Conservation (phyloP, 2,113 vertebrate species). For the Nannobrachium achirus region DNA sequence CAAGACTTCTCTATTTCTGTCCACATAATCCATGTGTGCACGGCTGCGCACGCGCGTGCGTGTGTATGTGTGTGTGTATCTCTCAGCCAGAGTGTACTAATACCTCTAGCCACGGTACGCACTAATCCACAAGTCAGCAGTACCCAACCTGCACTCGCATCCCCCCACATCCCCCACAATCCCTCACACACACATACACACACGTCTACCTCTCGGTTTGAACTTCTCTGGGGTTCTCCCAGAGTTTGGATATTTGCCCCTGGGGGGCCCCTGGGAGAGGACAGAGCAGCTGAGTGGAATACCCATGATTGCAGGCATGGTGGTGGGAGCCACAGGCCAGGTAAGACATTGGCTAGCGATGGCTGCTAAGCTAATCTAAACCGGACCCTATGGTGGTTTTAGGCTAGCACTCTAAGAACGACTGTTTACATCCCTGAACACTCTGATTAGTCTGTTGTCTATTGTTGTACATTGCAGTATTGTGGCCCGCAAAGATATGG, state of each 20-base stretch:
- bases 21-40: conserved; percentile 70
- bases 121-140: conserved; percentile 72
- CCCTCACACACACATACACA: neutral
- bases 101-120: conserved; percentile 68
- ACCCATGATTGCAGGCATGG: conserved; percentile 68
- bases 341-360: conserved; percentile 52
- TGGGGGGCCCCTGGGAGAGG: neutral
- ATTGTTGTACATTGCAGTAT: too few relatives aligned
- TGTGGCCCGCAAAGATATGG: too few relatives aligned
- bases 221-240: neutral
- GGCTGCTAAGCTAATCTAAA: neutral
- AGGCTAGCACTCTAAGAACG: neutral
- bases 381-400: too few relatives aligned
- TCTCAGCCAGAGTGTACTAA: conserved; percentile 64
- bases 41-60: conserved; percentile 16
- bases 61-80: conserved; percentile 48
- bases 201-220: conserved; percentile 2
- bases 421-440: too few relatives aligned
- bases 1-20: conserved; percentile 75
- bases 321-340: conserved; percentile 68
- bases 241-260: conserved; percentile 43
- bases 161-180: conserved; percentile 5
- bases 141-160: conserved; percentile 33
- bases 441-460: too few relatives aligned
- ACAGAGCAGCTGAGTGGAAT: conserved; percentile 13